phyloP scores from a whole-genome alignment of 1,140 invertebrate genomes.

The Drosophila sturtevanti region DNA sequence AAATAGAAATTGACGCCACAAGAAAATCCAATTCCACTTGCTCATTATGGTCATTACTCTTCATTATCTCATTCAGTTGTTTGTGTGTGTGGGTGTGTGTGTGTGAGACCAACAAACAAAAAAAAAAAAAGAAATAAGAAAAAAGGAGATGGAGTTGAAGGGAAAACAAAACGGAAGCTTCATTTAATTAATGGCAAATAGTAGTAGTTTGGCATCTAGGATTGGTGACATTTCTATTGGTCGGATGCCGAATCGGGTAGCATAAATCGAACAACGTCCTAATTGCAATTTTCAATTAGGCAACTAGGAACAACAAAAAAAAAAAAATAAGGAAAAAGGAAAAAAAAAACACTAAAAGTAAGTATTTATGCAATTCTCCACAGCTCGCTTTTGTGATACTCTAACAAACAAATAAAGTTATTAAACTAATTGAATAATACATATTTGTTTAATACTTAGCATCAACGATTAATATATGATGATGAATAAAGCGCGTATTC shows the following conservation, averaged over 20 bases:
- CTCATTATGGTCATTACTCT: not conserved
- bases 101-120: not conserved
- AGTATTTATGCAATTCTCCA: too few species aligned
- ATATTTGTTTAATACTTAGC: too few species aligned
- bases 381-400: too few species aligned
- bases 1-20: not conserved
- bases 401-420: too few species aligned
- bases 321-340: constrained; percentile 16
- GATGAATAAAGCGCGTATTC: too few species aligned
- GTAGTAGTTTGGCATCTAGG: constrained; percentile 17
- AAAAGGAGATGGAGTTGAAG: too few species aligned
- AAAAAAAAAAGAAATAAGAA: not conserved
- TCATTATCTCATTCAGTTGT: not conserved
- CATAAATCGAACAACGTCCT: constrained; percentile 23
- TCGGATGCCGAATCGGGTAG: not conserved
- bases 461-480: too few species aligned
- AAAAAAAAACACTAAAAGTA: constrained; percentile 9
- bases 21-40: not conserved
- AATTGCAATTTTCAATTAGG: constrained; percentile 77
- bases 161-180: constrained; percentile 22
- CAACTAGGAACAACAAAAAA: constrained; percentile 14
- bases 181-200: constrained; percentile 61
- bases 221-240: not conserved
- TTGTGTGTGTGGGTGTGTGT: not conserved
- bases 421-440: too few species aligned